phyloP scores from a whole-genome alignment of 2,888 invertebrate genomes.

The Acanthococcus lagerstroemiae region DNA sequence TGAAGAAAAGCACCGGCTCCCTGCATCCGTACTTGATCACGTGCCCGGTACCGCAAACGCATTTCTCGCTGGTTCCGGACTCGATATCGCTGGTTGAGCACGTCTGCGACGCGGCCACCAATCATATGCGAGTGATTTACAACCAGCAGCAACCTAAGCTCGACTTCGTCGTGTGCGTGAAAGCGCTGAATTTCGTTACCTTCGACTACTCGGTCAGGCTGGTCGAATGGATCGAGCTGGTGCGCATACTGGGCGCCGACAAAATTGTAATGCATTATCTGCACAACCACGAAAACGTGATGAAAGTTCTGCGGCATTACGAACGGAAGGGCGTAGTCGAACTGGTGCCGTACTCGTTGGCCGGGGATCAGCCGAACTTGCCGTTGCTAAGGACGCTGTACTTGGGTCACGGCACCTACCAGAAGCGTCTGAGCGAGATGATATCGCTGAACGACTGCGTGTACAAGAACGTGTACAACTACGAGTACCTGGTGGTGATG shows the following conservation, averaged over 20 bases:
- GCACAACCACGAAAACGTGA: neutral
- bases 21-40: neutral
- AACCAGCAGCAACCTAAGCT: neutral
- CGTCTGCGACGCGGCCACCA: neutral
- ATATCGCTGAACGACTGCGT: neutral
- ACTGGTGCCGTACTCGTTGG: neutral
- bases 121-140: neutral
- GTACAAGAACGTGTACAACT: neutral
- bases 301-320: neutral
- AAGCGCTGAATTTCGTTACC: neutral
- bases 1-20: too few relatives aligned
- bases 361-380: neutral
- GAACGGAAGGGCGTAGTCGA: neutral
- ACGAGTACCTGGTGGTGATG: neutral
- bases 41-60: neutral
- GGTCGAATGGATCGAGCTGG: neutral
- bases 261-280: neutral
- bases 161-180: neutral
- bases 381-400: neutral
- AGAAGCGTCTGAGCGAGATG: neutral
- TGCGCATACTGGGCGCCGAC: neutral
- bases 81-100: neutral
- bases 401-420: neutral
- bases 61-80: neutral
- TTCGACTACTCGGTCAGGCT: neutral